A percentile compares a stretch with the other conserved stretches of the same genome.
Evolutionary conservation across 2,888 invertebrate genomes (phyloP).

Genomic region (Bedellia somnulentella): DNA sequence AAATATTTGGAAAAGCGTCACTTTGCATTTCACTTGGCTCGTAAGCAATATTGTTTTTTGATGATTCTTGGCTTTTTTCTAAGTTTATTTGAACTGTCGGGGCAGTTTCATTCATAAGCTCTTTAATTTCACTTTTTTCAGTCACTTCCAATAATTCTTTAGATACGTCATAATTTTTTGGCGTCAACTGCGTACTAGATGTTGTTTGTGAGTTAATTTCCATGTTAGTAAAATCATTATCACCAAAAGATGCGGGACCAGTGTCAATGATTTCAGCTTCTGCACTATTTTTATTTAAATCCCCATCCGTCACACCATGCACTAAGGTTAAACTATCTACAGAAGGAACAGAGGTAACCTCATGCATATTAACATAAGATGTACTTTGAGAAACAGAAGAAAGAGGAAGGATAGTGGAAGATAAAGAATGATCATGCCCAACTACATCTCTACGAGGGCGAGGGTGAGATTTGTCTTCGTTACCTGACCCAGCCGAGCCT

Average conservation of each 20-base stretch:
- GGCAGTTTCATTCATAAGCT: constrained; percentile 10
- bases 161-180: background rate
- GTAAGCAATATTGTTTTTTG: constrained; percentile 26
- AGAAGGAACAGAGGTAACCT: constrained; percentile 40
- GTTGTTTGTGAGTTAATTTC: constrained; percentile 13
- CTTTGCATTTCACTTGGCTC: constrained; percentile 44
- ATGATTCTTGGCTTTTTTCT: background rate
- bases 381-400: constrained; percentile 29
- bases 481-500: constrained; percentile 57
- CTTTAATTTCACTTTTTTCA: background rate
- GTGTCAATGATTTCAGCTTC: constrained; percentile 16
- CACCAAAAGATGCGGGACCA: constrained; percentile 31
- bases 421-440: constrained; percentile 56
- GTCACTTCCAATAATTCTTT: background rate
- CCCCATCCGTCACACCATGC: constrained; percentile 39
- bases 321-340: constrained; percentile 42
- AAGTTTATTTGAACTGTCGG: too few species aligned
- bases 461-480: constrained; percentile 37
- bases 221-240: constrained; percentile 20
- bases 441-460: constrained; percentile 74
- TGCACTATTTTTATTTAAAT: constrained; percentile 17
- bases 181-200: background rate
- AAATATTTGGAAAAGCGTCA: constrained; percentile 39
- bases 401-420: constrained; percentile 32
- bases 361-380: constrained; percentile 53